A percentile compares a stretch with the other conserved stretches of the same genome.
phyloP scores from a whole-genome alignment of 2,888 invertebrate genomes.

The Polia nebulosa region DNA sequence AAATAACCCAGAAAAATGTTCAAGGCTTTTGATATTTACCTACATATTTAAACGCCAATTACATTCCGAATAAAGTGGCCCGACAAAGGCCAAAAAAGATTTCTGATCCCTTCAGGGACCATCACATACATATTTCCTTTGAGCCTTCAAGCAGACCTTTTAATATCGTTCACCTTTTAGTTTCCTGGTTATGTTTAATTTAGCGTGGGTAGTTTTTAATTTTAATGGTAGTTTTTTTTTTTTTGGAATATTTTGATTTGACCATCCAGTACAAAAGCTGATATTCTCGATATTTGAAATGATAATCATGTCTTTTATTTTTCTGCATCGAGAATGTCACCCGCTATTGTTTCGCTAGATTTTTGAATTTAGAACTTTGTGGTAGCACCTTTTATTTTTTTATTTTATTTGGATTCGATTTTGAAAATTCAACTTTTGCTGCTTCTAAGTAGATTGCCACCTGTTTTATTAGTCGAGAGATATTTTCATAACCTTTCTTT shows the following conservation, averaged over 20 bases:
- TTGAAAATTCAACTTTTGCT: neutral
- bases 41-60: slow-evolving; percentile 73
- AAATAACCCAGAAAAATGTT: slow-evolving; percentile 58
- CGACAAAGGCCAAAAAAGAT: slow-evolving; percentile 69
- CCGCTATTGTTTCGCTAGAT: neutral
- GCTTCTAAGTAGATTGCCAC: no score
- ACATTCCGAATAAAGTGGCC: slow-evolving; percentile 72
- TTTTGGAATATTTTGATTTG: slow-evolving; percentile 48
- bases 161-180: slow-evolving; percentile 70
- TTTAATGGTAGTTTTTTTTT: slow-evolving; percentile 30
- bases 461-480: no score
- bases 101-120: slow-evolving; percentile 74
- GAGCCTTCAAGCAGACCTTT: slow-evolving; percentile 71
- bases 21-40: slow-evolving; percentile 65
- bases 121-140: slow-evolving; percentile 77
- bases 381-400: neutral
- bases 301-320: neutral
- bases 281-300: slow-evolving; percentile 27
- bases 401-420: neutral
- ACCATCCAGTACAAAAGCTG: slow-evolving; percentile 73
- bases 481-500: neutral
- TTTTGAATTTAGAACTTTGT: slow-evolving; percentile 19
- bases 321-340: slow-evolving; percentile 25
- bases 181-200: slow-evolving; percentile 67
- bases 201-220: slow-evolving; percentile 57